Conservation (phyloP, 2,113 vertebrate species). For the Nibea coibor region DNA sequence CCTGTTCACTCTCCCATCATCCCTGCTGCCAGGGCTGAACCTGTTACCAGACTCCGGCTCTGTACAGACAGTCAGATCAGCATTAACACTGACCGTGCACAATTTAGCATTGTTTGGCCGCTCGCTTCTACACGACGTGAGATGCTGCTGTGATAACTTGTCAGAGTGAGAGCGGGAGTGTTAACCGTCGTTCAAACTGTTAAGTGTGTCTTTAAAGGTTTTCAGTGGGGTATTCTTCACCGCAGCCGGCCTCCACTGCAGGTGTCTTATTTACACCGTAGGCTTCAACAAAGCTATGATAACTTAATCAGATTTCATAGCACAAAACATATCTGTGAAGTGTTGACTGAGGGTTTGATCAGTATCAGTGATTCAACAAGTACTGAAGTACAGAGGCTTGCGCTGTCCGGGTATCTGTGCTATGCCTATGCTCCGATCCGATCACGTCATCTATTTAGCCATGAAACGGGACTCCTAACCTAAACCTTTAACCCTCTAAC, state of each 20-base stretch:
- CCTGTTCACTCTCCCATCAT: constrained; percentile 31
- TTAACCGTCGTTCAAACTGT: neutral
- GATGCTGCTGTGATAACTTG: neutral
- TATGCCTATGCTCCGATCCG: too few species aligned
- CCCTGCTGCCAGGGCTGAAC: constrained; percentile 10
- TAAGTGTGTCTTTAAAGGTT: neutral
- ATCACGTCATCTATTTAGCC: too few species aligned
- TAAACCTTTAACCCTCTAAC: too few species aligned
- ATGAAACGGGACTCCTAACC: too few species aligned
- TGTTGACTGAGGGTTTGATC: neutral
- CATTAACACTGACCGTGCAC: neutral
- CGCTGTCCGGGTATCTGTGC: neutral
- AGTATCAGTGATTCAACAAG: neutral
- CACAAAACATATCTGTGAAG: neutral
- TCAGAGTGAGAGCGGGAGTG: neutral
- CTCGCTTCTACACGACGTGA: neutral
- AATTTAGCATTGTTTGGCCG: neutral
- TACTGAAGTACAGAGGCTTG: neutral
- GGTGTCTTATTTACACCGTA: neutral
- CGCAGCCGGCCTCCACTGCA: neutral
- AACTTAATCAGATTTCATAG: neutral
- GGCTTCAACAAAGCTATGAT: neutral
- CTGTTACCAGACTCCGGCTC: neutral
- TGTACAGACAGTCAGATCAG: neutral
- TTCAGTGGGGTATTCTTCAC: neutral